Evolutionary conservation across 2,888 invertebrate genomes (phyloP), one percentile per base, ranked within the genome.

Genomic region (Teleogryllus oceanicus): DNA sequence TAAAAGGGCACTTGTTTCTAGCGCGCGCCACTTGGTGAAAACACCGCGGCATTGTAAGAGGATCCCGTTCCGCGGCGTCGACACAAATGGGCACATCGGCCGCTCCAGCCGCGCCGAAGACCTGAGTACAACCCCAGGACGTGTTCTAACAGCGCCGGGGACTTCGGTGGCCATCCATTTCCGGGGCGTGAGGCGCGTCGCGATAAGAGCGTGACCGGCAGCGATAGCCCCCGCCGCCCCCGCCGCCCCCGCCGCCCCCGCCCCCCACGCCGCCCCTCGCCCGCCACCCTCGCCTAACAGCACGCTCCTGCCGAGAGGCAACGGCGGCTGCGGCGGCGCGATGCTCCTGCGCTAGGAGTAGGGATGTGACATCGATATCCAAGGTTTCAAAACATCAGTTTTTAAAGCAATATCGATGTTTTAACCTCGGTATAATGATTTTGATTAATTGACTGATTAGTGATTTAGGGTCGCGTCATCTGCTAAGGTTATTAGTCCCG

Each of bases 201-300:
- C 62, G 62, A 62, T 62, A 62, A 13, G 62, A 18, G 62, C 62
- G 62, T 62, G 62, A 62, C 62, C 62, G 62, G n/a, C 62, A 62
- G 62, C 62, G 62, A 62, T 62, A n/a, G n/a, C 62, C n/a, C 24
- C 62, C 13, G 18, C 12, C 62, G 62, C 62, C 62, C 62, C 62
- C 62, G 62, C 24, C 24, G 4, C 4, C 24, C 24, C 2, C 24
- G 21, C 21, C 21, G 21, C 24, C 4, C 24, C 24, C 24, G 2
- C 24, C 24, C 24, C 24, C 24, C 24, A 3, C 24, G 4, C 2
- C 24, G 4, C 4, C 24, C 24, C 2, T 4, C 24, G 24, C 24
- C 24, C 24, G 2, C 24, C 24, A 4, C 24, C 4, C 21, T 21
- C 21, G 21, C 21, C 21, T 21, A 21, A 21, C 21, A 21, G 21